phyloP scores from a whole-genome alignment of 2,113 vertebrate species.

The Hippopotamus amphibius region DNA sequence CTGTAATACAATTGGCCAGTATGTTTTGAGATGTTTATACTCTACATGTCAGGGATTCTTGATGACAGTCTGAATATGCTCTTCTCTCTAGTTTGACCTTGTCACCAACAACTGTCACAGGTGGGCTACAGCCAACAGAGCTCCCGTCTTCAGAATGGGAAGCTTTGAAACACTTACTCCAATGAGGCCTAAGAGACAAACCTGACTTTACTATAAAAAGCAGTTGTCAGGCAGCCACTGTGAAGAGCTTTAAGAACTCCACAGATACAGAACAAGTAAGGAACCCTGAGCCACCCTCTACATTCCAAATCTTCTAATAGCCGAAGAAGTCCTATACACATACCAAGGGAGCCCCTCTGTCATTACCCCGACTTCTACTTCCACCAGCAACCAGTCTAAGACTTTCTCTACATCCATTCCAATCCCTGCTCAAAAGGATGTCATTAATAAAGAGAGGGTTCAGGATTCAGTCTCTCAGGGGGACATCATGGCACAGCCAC shows the following conservation, averaged over 20 bases:
- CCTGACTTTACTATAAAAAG: background rate
- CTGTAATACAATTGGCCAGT: conserved; percentile 73
- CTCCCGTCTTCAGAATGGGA: background rate
- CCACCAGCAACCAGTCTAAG: background rate
- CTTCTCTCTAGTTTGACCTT: conserved; percentile 67
- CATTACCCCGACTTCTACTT: background rate
- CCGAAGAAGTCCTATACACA: background rate
- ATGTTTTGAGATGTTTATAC: conserved; percentile 49
- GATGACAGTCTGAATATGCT: conserved; percentile 71
- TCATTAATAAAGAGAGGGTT: background rate
- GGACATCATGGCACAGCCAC: background rate
- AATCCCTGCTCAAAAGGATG: background rate
- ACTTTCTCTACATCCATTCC: background rate
- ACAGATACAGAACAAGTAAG: background rate
- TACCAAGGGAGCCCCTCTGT: background rate
- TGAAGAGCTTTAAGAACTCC: background rate
- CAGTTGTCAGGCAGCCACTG: background rate
- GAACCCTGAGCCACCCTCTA: background rate
- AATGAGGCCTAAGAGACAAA: background rate
- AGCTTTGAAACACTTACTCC: background rate
- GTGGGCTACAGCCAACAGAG: conserved; percentile 34
- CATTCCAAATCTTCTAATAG: background rate
- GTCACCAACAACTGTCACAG: conserved; percentile 66
- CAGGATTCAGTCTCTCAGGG: background rate
- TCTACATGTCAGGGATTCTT: conserved; percentile 53